Evolutionary conservation across 2,888 invertebrate species (phyloP), one percentile per base, ranked within the genome.

Genomic region (Ceramica pisi): DNA sequence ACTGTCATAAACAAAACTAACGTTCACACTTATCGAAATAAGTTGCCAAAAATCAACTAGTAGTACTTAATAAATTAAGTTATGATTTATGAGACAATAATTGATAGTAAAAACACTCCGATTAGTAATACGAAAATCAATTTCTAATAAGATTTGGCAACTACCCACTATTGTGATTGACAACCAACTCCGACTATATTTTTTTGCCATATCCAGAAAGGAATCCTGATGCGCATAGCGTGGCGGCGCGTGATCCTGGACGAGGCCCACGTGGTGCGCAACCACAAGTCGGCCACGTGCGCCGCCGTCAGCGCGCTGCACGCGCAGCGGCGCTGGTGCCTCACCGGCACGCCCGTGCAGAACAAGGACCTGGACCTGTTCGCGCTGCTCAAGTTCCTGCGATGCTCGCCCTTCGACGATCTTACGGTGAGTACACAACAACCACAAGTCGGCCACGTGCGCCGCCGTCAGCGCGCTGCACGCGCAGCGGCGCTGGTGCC

Each of bases 301-400:
- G 90, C 96, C 75, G 98, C 98, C 0, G 98, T 97, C 10, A 98
- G 97, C 89, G 93, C 94, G 3, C 92, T 99, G 59, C 85, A 91
- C 0, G 97, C 97, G 0, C 56, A 57, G 1, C 95, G 96, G 2
- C 97, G 98, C 89, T 95, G 95, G 95, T 98, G 97, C 0, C 96
- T 99, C 26, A 99, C 99, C 0, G 99, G 99, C 38, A 99, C 99
- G 0, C 99, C 99, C 0, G 98, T 99, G 55, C 99, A 99, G 89
- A 99, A 99, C 92, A 98, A 98, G 90, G 98, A 99, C 89, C 93
- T 98, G 72, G 99, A 98, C 91, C 95, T 98, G 51, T 98, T 97
- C 92, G 97, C 98, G 0, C 92, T 98, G 59, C 90, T 98, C 19
- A 98, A 99, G 91, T 99, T 99, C 92, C 92, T 99, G 12, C 95